phyloP scores from a whole-genome alignment of 2,113 vertebrate species.

The Carollia perspicillata region DNA sequence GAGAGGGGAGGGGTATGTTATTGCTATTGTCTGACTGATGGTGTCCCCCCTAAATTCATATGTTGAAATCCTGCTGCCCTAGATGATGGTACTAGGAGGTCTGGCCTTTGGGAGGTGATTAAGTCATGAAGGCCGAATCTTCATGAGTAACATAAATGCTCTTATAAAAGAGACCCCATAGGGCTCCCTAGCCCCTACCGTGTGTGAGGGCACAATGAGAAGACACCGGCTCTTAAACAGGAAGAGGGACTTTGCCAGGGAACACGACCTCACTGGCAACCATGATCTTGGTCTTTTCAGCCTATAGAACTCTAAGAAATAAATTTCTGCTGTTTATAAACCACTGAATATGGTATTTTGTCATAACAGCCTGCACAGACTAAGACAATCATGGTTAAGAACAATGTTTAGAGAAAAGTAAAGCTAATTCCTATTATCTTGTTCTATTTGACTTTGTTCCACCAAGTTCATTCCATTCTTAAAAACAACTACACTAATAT shows the following conservation, averaged over 20 bases:
- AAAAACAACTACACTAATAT: not conserved
- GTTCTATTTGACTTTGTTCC: not conserved
- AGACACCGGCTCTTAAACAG: not conserved
- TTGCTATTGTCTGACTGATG: not conserved
- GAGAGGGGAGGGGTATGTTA: not conserved
- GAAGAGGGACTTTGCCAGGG: not conserved
- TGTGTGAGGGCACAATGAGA: not conserved
- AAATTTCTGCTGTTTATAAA: too few relatives aligned
- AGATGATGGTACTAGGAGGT: not conserved
- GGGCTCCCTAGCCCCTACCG: not conserved
- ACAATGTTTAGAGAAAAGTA: not conserved
- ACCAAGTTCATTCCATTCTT: not conserved
- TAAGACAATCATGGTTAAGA: not conserved
- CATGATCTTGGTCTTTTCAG: not conserved
- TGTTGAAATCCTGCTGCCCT: not conserved
- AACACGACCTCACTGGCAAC: not conserved
- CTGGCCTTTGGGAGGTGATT: not conserved
- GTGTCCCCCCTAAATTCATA: not conserved
- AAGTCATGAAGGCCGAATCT: not conserved
- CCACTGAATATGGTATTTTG: too few relatives aligned
- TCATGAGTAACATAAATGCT: not conserved
- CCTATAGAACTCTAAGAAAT: too few relatives aligned
- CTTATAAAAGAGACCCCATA: not conserved
- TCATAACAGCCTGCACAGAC: not conserved
- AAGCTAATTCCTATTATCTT: not conserved